Evolutionary conservation across 2,888 invertebrate genomes (phyloP).

Genomic region (Sicus ferrugineus): DNA sequence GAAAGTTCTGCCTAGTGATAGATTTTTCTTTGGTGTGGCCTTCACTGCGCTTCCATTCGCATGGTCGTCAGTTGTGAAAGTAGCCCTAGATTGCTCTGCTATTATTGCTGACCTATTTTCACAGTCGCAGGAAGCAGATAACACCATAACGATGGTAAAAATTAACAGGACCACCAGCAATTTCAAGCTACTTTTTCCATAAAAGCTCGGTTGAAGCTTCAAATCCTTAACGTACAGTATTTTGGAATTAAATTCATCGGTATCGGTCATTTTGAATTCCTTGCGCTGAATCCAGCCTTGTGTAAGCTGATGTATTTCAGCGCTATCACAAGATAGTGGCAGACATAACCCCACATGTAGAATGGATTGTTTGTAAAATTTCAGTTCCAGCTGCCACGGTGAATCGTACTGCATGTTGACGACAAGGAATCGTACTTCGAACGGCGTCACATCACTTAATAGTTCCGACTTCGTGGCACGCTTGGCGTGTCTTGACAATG

Average conservation of each 20-base stretch:
- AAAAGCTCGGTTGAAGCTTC: conserved; percentile 35
- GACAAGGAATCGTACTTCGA: conserved; percentile 59
- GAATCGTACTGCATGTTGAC: conserved; percentile 61
- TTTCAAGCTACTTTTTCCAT: not conserved
- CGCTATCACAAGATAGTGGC: conserved; percentile 63
- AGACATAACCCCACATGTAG: conserved; percentile 67
- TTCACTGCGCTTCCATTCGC: not conserved
- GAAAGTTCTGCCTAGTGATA: conserved; percentile 23
- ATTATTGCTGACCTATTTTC: not conserved
- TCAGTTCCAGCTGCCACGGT: not conserved
- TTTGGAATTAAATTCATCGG: conserved; percentile 56
- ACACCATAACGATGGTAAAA: not conserved
- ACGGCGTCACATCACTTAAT: conserved; percentile 58
- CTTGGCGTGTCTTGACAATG: conserved; percentile 54
- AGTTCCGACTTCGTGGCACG: conserved; percentile 59
- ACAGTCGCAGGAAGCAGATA: not conserved
- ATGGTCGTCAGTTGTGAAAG: too few relatives aligned
- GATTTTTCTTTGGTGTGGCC: not conserved
- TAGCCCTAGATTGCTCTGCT: not conserved
- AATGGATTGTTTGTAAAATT: conserved; percentile 51
- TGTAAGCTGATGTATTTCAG: conserved; percentile 55
- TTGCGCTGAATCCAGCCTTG: conserved; percentile 50
- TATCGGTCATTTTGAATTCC: conserved; percentile 50
- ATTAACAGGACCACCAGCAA: not conserved
- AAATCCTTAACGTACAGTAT: conserved; percentile 60